Percentiles rank a stretch among this genome's conserved stretches.
Evolutionary conservation across 2,797 vertebrate species (phyloP).

Genomic region (Liparis tanakae): DNA sequence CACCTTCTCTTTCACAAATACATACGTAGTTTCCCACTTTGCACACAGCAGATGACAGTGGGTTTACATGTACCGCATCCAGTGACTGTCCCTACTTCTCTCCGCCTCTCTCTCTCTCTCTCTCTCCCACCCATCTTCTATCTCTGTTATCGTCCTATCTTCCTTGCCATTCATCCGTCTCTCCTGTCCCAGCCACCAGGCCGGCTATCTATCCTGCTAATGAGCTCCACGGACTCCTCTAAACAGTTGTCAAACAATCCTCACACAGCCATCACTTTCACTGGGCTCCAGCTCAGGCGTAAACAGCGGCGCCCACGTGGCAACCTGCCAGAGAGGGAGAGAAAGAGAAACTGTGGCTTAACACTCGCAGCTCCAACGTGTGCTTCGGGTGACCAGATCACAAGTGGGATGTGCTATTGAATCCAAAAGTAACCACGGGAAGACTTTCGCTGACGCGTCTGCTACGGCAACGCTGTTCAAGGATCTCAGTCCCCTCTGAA

Average conservation of each 20-base stretch:
- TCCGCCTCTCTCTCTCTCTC: slow-evolving; percentile 40
- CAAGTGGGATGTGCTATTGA: slow-evolving; percentile 31
- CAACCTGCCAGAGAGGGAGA: slow-evolving; percentile 29
- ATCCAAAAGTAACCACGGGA: not conserved
- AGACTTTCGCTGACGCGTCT: not conserved
- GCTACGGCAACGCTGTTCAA: not conserved
- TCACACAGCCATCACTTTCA: slow-evolving; percentile 91
- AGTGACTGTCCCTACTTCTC: slow-evolving; percentile 37
- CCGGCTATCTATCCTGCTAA: slow-evolving; percentile 90
- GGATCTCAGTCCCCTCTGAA: not conserved
- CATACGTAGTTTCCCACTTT: slow-evolving; percentile 25
- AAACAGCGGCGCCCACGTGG: slow-evolving; percentile 43
- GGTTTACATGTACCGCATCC: slow-evolving; percentile 39
- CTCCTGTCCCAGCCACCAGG: slow-evolving; percentile 70
- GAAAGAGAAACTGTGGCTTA: slow-evolving; percentile 23
- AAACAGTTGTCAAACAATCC: slow-evolving; percentile 94
- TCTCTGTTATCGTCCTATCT: slow-evolving; percentile 67
- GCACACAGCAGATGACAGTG: slow-evolving; percentile 21
- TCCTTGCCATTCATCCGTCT: slow-evolving; percentile 69
- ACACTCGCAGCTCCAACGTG: slow-evolving; percentile 31
- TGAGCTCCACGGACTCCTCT: slow-evolving; percentile 88
- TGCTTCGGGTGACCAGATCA: slow-evolving; percentile 24
- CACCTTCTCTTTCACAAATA: slow-evolving; percentile 13
- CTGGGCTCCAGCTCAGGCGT: slow-evolving; percentile 48
- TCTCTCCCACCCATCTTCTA: slow-evolving; percentile 29